phyloP scores from a whole-genome alignment of 2,797 vertebrate genomes.

The Enteromius radiatus region DNA sequence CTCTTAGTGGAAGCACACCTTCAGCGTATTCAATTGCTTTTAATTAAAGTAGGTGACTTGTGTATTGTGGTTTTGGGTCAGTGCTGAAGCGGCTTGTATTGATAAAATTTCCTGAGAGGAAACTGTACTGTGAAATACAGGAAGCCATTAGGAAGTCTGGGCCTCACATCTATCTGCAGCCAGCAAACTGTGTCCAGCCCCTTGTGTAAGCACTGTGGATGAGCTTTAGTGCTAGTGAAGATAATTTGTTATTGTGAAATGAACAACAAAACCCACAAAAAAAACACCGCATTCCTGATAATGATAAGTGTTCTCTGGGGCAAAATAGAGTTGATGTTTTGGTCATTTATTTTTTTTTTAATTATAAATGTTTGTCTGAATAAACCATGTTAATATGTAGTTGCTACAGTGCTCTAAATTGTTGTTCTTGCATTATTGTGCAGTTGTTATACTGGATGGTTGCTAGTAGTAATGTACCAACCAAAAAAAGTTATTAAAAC shows the following conservation, averaged over 20 bases:
- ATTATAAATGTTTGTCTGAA: not conserved
- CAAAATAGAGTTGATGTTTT: not conserved
- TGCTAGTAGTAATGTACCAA: too few relatives aligned
- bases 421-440: not conserved
- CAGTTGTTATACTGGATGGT: too few relatives aligned
- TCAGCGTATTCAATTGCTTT: slow-evolving; percentile 50
- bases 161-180: slow-evolving; percentile 73
- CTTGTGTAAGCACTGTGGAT: slow-evolving; percentile 64
- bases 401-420: not conserved
- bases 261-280: not conserved
- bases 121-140: slow-evolving; percentile 90
- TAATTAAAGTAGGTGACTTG: slow-evolving; percentile 61
- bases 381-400: not conserved
- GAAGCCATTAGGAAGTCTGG: slow-evolving; percentile 88
- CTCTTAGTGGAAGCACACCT: not conserved
- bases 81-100: slow-evolving; percentile 71
- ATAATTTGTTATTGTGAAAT: slow-evolving; percentile 52
- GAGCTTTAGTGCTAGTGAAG: slow-evolving; percentile 70
- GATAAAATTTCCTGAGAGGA: slow-evolving; percentile 90
- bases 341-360: not conserved
- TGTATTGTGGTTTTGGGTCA: slow-evolving; percentile 69
- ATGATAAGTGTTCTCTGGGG: not conserved
- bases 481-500: too few relatives aligned
- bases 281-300: not conserved
- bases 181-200: slow-evolving; percentile 73